A percentile compares a stretch with the other conserved stretches of the same genome.
Conservation (phyloP, 2,113 vertebrate genomes). For the Campylorhamphus procurvoides region DNA sequence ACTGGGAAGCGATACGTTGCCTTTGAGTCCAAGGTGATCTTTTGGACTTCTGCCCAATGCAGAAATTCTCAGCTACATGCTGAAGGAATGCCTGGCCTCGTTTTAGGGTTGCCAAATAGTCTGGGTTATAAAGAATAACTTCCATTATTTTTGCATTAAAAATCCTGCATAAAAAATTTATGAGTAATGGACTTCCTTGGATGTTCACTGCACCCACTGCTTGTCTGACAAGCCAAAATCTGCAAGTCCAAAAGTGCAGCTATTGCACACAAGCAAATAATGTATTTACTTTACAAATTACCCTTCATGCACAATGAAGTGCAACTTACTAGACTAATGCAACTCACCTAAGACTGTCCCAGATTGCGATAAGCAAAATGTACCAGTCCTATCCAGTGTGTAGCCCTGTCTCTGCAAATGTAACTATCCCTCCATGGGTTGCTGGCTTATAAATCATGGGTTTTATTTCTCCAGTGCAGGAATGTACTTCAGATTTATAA, state of each 20-base stretch:
- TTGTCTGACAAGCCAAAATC: background rate
- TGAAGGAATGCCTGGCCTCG: rapidly evolving
- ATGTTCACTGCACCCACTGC: background rate
- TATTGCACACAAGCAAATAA: background rate
- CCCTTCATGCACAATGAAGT: background rate
- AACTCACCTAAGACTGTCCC: background rate
- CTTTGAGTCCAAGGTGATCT: background rate
- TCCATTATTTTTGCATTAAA: background rate
- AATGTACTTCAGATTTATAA: constrained; percentile 34
- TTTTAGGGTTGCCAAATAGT: background rate
- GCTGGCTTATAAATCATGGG: constrained; percentile 55
- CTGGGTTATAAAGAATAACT: background rate
- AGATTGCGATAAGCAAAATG: background rate
- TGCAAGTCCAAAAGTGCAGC: background rate
- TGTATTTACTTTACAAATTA: background rate
- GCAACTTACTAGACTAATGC: background rate
- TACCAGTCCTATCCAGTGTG: background rate
- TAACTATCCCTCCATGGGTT: background rate
- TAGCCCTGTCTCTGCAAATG: background rate
- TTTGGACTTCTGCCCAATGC: background rate
- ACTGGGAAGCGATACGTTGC: rapidly evolving
- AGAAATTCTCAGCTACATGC: background rate
- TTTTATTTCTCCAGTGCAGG: constrained; percentile 36
- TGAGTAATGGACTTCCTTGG: background rate
- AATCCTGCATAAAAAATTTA: too few species aligned